Evolutionary conservation across 92 coral and sea anemone species (phyloP), one percentile per base, ranked within the genome.

Genomic region (Zoanthus gigantus): DNA sequence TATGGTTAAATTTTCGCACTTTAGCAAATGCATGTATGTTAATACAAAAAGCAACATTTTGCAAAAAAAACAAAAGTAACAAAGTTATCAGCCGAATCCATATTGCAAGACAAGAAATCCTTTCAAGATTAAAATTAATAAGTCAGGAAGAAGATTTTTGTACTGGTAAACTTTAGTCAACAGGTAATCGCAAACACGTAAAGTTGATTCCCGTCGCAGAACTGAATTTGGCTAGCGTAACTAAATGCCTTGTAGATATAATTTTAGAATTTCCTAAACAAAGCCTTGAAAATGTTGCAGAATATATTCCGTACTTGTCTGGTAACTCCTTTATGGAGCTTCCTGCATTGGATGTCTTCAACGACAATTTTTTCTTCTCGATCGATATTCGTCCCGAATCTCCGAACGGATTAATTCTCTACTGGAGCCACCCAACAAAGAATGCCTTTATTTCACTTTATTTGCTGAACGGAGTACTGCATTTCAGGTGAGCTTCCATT

Each of bases 281-380:
- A 8, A 31, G 17, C 74, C 46, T 16, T 44, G 28, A 31, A 16
- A 9, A 17, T 28, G 37, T 79, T 18, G 32, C 34, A 79, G 84
- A 29, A 17, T 79, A 18, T 28, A n/a, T 61, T 23, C 84, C 84
- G 2, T 79, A 60, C 84, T 58, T 79, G 32, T 79, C 84, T 63
- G 84, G 72, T 17, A 79, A 79, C 63, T 79, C 84, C n/a, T 79
- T 79, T 28, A 66, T 79, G 84, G 73, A 79, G 57, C 54, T 60
- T 79, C 56, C 34, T 42, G 18, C 84, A 15, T 32, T 79, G 57
- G 57, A 60, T 3, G 84, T 79, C 13, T 71, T 61, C 9, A 34
- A 42, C 7, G 53, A 45, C 9, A 72, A 79, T 34, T 79, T 79
- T 46, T 79, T 60, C 84, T 16, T 56, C 84, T 60, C 72, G 17